Evolutionary conservation across 2,888 invertebrate species (phyloP), one percentile per base, ranked within the genome.

Genomic region (Oscheius sp.): DNA sequence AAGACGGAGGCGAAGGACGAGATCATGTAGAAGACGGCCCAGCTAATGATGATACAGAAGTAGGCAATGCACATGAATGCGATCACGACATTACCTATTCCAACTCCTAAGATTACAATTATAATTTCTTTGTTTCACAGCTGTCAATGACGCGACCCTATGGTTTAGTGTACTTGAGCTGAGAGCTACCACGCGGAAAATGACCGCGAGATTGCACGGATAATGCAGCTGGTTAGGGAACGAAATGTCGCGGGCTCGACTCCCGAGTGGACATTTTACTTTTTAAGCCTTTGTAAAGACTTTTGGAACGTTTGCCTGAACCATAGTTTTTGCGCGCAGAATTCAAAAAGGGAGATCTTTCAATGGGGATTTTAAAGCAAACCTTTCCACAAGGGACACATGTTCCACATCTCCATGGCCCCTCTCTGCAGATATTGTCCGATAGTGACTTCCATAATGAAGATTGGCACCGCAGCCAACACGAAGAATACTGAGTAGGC

Each of bases 11-110:
- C 77, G 75, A 89, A 81, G 5, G 88, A 87, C 32, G 81, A 75
- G 74, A 89, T 80, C 85, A 89, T 82, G 77, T 89, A 90, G 83
- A 85, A 89, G 66, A 89, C 78, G 35, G 89, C 88, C 89, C 89
- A 89, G 21, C 85, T 78, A 60, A 87, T 84, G 37, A 89, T 89
- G 42, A 89, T 87, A 78, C 89, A 89, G 74, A 88, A 89, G 73
- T 89, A 89, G 63, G 86, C 82, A 48, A 86, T 85, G 79, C 89
- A 88, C 87, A 89, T 87, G 77, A 87, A 89, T 4, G 87, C 81
- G 57, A 88, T 88, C 75, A 89, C 84, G 47, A 88, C 84, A 73
- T 89, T 89, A n/a, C 89, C 89, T 71, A 89, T 84, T 7, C 89
- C 89, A 21, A 89, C 89, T 2, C 89, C 88, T 86, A 60, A 62